phyloP scores from a whole-genome alignment of 2,113 vertebrate genomes.

The Zeus faber region DNA sequence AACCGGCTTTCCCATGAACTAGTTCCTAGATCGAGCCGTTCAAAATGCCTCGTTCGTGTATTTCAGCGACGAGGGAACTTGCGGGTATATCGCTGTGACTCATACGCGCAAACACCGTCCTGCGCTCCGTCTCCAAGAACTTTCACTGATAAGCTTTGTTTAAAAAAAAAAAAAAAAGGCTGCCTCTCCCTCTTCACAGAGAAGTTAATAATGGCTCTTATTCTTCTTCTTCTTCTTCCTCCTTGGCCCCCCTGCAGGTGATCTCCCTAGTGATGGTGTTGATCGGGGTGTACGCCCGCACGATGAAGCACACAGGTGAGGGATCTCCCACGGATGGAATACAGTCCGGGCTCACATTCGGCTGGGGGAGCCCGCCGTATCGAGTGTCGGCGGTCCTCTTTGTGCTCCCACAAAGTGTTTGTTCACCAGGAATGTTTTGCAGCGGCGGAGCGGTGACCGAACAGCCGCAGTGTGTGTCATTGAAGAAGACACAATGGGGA shows the following conservation, averaged over 20 bases:
- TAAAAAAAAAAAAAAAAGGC: not conserved
- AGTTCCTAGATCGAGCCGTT: too few relatives aligned
- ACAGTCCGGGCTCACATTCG: not conserved
- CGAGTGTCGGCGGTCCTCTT: not conserved
- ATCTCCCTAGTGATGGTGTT: slow-evolving; percentile 85
- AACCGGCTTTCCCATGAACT: too few relatives aligned
- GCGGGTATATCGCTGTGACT: not conserved
- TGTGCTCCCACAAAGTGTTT: too few relatives aligned
- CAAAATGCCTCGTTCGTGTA: too few relatives aligned
- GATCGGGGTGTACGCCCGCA: slow-evolving; percentile 84
- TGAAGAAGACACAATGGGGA: too few relatives aligned
- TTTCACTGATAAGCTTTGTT: not conserved
- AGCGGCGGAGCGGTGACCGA: too few relatives aligned
- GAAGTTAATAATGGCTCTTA: slow-evolving; percentile 1
- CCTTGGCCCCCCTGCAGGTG: slow-evolving; percentile 61
- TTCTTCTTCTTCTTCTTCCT: too few relatives aligned
- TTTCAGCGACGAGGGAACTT: not conserved
- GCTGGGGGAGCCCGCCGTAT: not conserved
- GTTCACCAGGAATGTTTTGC: too few relatives aligned
- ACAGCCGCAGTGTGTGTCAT: too few relatives aligned
- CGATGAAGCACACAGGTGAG: slow-evolving; percentile 87
- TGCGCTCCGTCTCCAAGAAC: not conserved
- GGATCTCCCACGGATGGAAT: not conserved
- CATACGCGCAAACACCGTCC: not conserved
- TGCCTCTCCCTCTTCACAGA: not conserved